phyloP scores from a whole-genome alignment of 92 coral and sea anemone species.

The Heteractis magnifica region DNA sequence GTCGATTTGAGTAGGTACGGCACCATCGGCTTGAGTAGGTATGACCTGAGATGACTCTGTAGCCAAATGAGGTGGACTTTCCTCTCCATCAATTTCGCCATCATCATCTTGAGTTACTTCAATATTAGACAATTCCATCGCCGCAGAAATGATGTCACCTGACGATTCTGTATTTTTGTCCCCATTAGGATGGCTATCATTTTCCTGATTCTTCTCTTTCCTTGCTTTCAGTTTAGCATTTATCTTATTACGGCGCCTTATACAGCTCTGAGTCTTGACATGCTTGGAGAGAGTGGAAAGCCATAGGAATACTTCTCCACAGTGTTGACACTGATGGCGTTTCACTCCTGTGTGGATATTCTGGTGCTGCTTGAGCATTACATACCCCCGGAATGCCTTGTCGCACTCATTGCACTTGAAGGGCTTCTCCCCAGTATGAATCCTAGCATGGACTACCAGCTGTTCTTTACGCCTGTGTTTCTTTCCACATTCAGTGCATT shows the following conservation, averaged over 20 bases:
- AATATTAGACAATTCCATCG: background rate
- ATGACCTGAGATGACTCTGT: background rate
- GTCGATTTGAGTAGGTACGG: background rate
- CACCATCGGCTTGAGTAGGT: background rate
- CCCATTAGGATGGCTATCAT: background rate
- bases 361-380: slow-evolving; percentile 12
- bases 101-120: background rate
- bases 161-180: background rate
- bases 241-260: background rate
- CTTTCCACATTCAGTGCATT: slow-evolving; percentile 21
- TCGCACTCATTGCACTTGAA: slow-evolving; percentile 14
- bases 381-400: slow-evolving; percentile 21
- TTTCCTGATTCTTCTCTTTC: background rate
- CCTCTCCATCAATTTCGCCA: background rate
- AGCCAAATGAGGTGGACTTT: background rate
- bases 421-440: slow-evolving; percentile 31
- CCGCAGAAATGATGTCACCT: background rate
- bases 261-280: slow-evolving; percentile 7
- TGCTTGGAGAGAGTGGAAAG: slow-evolving; percentile 15
- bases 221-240: background rate
- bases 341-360: slow-evolving; percentile 8
- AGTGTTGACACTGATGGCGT: slow-evolving; percentile 4
- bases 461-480: slow-evolving; percentile 21
- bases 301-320: slow-evolving; percentile 27
- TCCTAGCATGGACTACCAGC: slow-evolving; percentile 7